A percentile compares a stretch with the other conserved stretches of the same genome.
Conservation (phyloP, 1,140 invertebrate species). For the Nixonia krombeini region DNA sequence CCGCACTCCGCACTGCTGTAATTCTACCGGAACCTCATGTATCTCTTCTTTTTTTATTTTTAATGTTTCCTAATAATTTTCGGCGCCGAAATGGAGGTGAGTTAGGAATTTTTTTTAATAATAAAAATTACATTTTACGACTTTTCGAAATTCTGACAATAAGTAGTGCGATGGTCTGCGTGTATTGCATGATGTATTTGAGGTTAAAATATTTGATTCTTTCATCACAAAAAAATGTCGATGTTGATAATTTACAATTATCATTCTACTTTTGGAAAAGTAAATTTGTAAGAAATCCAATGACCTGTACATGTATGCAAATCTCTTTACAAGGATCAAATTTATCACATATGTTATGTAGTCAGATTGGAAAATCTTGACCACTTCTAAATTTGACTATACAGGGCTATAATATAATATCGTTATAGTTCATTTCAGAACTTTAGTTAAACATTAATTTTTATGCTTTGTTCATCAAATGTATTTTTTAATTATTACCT, state of each 20-base stretch:
- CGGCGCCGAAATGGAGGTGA: conserved; percentile 7
- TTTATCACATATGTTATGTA: conserved; percentile 1
- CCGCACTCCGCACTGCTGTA: neutral
- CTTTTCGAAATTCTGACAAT: neutral
- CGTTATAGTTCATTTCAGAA: too few species aligned
- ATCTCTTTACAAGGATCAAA: neutral
- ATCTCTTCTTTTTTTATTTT: conserved; percentile 5
- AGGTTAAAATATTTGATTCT: neutral
- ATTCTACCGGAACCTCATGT: conserved; percentile 6
- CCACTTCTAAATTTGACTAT: neutral
- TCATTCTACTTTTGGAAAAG: neutral
- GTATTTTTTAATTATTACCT: too few species aligned
- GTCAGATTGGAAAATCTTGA: neutral
- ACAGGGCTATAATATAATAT: neutral
- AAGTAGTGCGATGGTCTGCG: neutral
- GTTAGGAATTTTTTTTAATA: neutral
- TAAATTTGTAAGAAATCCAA: neutral
- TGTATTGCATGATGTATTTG: neutral
- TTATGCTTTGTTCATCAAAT: too few species aligned
- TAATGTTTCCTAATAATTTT: conserved; percentile 1
- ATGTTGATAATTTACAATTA: neutral
- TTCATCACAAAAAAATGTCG: neutral
- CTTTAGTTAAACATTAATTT: too few species aligned
- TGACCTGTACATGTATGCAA: neutral
- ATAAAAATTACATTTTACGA: neutral